Conservation (phyloP, 2,797 vertebrate species). For the Pygocentrus nattereri region DNA sequence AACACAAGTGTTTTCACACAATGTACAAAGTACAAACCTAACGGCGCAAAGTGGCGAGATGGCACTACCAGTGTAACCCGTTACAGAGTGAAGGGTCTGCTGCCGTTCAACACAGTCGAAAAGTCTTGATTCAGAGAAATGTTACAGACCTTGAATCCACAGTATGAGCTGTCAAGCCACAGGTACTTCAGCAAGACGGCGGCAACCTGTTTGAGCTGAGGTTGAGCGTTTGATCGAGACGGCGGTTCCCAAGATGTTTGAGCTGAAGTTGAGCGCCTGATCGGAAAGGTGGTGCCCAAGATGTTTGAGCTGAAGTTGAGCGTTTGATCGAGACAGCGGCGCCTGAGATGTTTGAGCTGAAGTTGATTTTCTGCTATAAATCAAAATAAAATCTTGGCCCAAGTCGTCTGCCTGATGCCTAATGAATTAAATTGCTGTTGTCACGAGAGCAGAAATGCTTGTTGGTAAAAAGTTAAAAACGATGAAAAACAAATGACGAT, state of each 20-base stretch:
- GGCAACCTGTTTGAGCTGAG: neutral
- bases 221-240: neutral
- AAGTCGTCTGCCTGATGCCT: too few species aligned
- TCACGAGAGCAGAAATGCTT: too few species aligned
- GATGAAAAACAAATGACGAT: too few species aligned
- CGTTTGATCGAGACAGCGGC: neutral
- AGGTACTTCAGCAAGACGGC: too few species aligned
- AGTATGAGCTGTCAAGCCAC: too few species aligned
- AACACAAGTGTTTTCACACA: neutral
- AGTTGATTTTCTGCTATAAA: too few species aligned
- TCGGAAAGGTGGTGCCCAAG: neutral
- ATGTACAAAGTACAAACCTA: neutral
- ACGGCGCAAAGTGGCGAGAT: neutral
- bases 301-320: neutral
- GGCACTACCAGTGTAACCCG: neutral
- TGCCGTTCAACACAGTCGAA: conserved; percentile 1
- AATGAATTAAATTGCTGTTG: too few species aligned
- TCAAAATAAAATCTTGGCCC: too few species aligned
- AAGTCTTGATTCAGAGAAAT: neutral
- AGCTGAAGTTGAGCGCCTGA: too few species aligned
- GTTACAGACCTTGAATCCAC: too few species aligned
- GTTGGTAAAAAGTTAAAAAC: too few species aligned
- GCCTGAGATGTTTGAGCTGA: neutral
- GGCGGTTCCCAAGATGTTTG: too few species aligned
- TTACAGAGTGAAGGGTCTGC: conserved; percentile 11